Base-by-base conservation (phyloP, 2,888 invertebrate species). In the Drosophila cracens region DNA sequence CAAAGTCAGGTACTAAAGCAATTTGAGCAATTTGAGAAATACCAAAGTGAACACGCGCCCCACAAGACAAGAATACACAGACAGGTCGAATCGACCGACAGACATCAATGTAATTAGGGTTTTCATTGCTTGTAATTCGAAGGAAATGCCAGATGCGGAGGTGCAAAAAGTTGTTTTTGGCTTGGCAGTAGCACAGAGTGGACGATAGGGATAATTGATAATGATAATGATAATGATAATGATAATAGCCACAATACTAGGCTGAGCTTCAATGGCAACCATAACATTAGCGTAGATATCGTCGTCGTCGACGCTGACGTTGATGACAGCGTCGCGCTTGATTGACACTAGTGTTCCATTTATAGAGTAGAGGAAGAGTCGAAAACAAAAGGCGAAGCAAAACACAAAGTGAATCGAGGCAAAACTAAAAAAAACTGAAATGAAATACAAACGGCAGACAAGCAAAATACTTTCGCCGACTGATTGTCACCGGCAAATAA, bases 401-500 rank as follows among this genome's bases (percentile, higher is more conserved):
- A 33, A 43, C 33, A 40, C 38, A 40, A 48, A 40, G 40, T 48
- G 58, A 51, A 61, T 40, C 31, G 58, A 36, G 52, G 54, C 59
- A 71, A 43, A 59, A 27, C 38, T 36, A 29, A 38, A 58, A 36
- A 36, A 58, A 36, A 36, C 43, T 38, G 49, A 67, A 67, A 57
- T 27, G 13, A 13, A 53, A 61, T 18, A 58, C 31, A 70, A 74
- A 52, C 38, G 34, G 25, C 46, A 67, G 57, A 62, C 51, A 74
- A 77, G 61, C 51, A 43, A 67, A 77, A 76, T 68, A 77, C 70
- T 77, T 77, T 77, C 70, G 57, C 77, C 76, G 65, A 31, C 70
- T 56, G 76, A 79, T 79, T 79, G 74, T 49, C 60, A 58, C 52
- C 52, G 67, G 64, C 79, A 74, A 79, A 79, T 77, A 79, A 77